Evolutionary conservation across 30 jellyfish, hydroid and myxozoan species (phyloP).

Genomic region (Mastigias papua): DNA sequence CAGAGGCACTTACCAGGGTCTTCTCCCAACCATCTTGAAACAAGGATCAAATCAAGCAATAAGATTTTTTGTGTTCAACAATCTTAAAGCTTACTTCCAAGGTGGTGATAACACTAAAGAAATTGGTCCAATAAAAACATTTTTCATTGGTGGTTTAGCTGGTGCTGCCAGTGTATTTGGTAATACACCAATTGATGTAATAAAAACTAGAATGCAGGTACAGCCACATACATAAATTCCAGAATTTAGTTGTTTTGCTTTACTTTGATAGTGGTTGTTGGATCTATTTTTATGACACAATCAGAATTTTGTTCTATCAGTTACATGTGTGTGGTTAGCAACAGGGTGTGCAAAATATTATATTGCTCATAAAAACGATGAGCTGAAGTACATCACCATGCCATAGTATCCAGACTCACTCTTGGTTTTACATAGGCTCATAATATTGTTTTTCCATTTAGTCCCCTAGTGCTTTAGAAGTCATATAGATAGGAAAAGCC

Average conservation of each 20-base stretch:
- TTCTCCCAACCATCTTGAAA: constrained; percentile 89
- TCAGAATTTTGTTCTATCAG: too few species aligned
- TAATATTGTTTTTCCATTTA: too few species aligned
- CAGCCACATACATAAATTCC: background rate
- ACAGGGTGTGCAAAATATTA: too few species aligned
- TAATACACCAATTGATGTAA: constrained; percentile 95
- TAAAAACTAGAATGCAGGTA: constrained; percentile 98
- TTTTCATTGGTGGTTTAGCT: constrained; percentile 93
- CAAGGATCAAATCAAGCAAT: constrained; percentile 98
- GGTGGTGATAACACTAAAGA: constrained; percentile 94
- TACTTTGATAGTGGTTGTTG: background rate
- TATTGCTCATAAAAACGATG: too few species aligned
- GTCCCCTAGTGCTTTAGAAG: too few species aligned
- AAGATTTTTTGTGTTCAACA: constrained; percentile 94
- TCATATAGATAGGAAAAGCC: too few species aligned
- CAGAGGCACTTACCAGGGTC: constrained; percentile 95
- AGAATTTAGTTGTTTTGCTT: background rate
- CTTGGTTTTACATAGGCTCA: too few species aligned
- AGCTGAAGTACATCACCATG: too few species aligned
- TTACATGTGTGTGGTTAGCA: too few species aligned
- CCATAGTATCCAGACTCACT: too few species aligned
- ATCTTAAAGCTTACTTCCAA: constrained; percentile 88
- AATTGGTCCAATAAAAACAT: constrained; percentile 92
- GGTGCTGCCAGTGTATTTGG: constrained; percentile 99
- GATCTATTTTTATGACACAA: too few species aligned